Base-by-base conservation (phyloP, 2,797 vertebrate species). In the Antrozous pallidus region DNA sequence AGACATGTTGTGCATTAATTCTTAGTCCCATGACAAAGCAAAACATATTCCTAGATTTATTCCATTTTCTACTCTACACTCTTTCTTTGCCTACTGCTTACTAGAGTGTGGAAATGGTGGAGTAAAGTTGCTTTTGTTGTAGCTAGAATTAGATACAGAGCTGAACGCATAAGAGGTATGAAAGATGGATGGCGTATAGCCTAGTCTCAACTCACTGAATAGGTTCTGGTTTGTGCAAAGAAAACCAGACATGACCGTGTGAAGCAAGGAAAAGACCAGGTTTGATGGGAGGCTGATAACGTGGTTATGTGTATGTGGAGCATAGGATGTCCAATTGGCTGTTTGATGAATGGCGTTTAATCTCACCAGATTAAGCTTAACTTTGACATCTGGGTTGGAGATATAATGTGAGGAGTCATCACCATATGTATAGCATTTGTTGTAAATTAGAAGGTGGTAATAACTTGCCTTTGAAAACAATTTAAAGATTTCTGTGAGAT, bases 361-460 rank as follows among this genome's bases (percentile, higher is more conserved):
- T 73, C n/a, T 47, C 9, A 54, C 80, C 58, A 85, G 49, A 67
- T 49, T 16, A 47, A 65, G 20, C 1, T 47, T 33, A 9, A 65
- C 33, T 12, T 65, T 33, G 42, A 47, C 78, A 33, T 13, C 54
- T 42, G 31, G 6, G 16, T 24, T 80, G 5, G 10, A 33, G 71
- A 69, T 18, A 51, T 0, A 78, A 10, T 47, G 69, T 83, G n/a
- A 42, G 28, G 2, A 42, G 1, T 58, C 61, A 51, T 65, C 49
- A 40, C 17, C n/a, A 71, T 31, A 58, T 38, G n/a, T 71, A 33
- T 13, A 74, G 33, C 0, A 65, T 87, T 86, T 83, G 2, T 28
- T 87, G 2, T 90, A 85, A 71, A 82, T 56, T 88, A 88, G 47
- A 90, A 86, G 36, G 17, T 90, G 18, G n/a, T 78, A 47, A 88